Evolutionary conservation across 2,888 invertebrate genomes (phyloP).

Genomic region (Lasioglossum villosulum): DNA sequence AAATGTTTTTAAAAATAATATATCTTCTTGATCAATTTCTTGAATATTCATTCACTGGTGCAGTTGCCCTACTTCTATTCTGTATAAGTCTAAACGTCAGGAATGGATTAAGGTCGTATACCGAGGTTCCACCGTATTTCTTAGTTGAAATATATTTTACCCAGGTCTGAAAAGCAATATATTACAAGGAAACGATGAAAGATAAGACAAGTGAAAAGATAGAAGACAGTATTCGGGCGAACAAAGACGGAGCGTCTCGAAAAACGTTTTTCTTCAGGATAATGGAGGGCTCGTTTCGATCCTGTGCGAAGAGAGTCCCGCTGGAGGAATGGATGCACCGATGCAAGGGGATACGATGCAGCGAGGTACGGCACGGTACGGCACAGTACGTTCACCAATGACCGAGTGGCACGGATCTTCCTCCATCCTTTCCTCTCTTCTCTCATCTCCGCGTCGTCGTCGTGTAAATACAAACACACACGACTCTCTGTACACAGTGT

Average conservation of each 20-base stretch:
- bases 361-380: conserved; percentile 73
- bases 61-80: too few species aligned
- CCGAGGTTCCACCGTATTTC: too few species aligned
- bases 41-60: too few species aligned
- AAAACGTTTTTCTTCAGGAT: neutral
- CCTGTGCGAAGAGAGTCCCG: conserved; percentile 17
- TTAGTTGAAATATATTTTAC: too few species aligned
- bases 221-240: neutral
- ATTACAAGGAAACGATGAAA: too few species aligned
- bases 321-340: conserved; percentile 53
- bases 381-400: conserved; percentile 83
- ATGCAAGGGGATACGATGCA: conserved; percentile 64
- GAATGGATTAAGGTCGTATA: too few species aligned
- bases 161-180: too few species aligned
- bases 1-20: too few species aligned
- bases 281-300: neutral
- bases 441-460: conserved; percentile 61
- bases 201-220: neutral
- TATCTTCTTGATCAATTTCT: too few species aligned
- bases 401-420: conserved; percentile 83
- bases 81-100: too few species aligned
- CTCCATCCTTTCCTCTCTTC: conserved; percentile 72
- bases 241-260: neutral
- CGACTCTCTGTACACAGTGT: neutral
- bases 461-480: conserved; percentile 39